Evolutionary conservation across 2,888 invertebrate genomes (phyloP).

Genomic region (Geotrupes spiniger): DNA sequence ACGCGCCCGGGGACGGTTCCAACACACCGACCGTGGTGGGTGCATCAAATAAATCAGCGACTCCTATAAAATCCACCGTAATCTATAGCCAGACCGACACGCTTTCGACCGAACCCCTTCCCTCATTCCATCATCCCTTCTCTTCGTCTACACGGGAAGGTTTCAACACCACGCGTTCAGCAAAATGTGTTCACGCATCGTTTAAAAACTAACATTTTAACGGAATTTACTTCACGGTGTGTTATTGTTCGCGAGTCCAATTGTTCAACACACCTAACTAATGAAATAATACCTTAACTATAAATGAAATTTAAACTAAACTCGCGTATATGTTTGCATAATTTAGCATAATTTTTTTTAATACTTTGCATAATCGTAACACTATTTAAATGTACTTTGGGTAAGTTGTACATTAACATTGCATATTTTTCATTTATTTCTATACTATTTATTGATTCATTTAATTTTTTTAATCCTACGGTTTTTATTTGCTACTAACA

Average conservation of each 20-base stretch:
- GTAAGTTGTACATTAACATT: too few relatives aligned
- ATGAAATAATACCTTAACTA: too few relatives aligned
- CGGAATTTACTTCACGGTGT: conserved; percentile 25
- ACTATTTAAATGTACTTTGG: too few relatives aligned
- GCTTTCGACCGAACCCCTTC: conserved; percentile 20
- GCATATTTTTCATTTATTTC: too few relatives aligned
- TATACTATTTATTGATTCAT: too few relatives aligned
- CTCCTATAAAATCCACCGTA: conserved; percentile 45
- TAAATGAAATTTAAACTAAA: too few relatives aligned
- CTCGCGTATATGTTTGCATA: too few relatives aligned
- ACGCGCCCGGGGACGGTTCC: conserved; percentile 43
- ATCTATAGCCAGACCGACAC: conserved; percentile 43
- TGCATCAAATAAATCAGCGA: conserved; percentile 47
- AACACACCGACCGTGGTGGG: conserved; percentile 44
- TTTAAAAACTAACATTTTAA: conserved; percentile 27
- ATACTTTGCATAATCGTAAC: too few relatives aligned
- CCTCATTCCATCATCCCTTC: conserved; percentile 9
- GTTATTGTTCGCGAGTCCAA: conserved; percentile 19
- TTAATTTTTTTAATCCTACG: too few relatives aligned
- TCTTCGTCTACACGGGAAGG: conserved; percentile 5
- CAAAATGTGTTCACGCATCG: conserved; percentile 29
- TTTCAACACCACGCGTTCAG: conserved; percentile 26
- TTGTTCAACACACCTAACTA: too few relatives aligned
- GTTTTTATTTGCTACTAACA: too few relatives aligned
- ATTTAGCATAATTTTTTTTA: too few relatives aligned